phyloP scores from a whole-genome alignment of 2,797 vertebrate genomes.

The Simalia tracyae region DNA sequence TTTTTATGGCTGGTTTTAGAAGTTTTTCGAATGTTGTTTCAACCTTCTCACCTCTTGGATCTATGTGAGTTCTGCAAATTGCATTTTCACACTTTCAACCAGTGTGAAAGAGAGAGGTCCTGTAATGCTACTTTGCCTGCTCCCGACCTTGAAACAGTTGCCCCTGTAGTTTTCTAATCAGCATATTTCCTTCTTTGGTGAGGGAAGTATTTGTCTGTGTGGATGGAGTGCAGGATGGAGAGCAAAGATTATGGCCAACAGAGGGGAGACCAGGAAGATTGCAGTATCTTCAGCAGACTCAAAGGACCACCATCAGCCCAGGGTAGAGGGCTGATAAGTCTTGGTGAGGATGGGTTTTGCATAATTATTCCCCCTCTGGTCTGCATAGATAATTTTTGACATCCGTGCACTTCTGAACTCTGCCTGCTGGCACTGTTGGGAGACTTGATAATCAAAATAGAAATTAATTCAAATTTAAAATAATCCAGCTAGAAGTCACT shows the following conservation, averaged over 20 bases:
- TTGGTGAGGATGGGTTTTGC: constrained; percentile 44
- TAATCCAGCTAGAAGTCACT: constrained; percentile 24
- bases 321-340: constrained; percentile 50
- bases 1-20: constrained; percentile 2
- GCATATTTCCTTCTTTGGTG: rapidly evolving
- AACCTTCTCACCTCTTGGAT: constrained; percentile 30
- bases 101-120: constrained; percentile 8
- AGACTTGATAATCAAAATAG: constrained; percentile 65
- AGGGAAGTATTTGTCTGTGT: constrained; percentile 40
- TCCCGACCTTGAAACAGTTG: constrained; percentile 42
- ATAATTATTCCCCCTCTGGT: constrained; percentile 53
- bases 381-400: constrained; percentile 67
- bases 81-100: constrained; percentile 33
- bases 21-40: not conserved
- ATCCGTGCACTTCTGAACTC: constrained; percentile 50
- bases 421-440: constrained; percentile 52
- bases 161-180: constrained; percentile 49
- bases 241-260: not conserved
- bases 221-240: not conserved
- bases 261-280: not conserved
- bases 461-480: constrained; percentile 65
- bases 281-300: constrained; percentile 27
- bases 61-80: not conserved
- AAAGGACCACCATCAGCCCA: constrained; percentile 32
- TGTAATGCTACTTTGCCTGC: not conserved